Evolutionary conservation across 64 coral and sea anemone genomes (phyloP).

Genomic region (Stichodactyla helianthus): DNA sequence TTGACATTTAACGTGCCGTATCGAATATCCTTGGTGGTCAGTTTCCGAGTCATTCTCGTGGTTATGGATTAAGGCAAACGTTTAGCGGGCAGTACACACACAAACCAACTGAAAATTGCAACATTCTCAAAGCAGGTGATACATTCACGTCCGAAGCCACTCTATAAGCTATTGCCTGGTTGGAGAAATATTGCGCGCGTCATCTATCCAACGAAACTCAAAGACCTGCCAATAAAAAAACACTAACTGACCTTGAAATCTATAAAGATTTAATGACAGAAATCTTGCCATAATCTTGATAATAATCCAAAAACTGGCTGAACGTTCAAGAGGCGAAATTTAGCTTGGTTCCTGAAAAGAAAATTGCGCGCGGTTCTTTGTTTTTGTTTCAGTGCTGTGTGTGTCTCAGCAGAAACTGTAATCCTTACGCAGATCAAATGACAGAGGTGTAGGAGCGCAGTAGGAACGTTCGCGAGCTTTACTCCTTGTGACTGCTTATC

Average conservation of each 20-base stretch:
- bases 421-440: constrained; percentile 3
- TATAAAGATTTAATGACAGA: constrained; percentile 1
- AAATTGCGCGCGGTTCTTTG: not conserved
- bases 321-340: not conserved
- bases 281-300: constrained; percentile 9
- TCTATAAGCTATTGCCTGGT: not conserved
- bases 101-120: not conserved
- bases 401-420: constrained; percentile 18
- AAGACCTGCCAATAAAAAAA: not conserved
- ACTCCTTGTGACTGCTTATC: not conserved
- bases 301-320: not conserved
- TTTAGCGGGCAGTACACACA: not conserved
- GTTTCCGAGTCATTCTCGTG: not conserved
- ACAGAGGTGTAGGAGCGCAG: not conserved
- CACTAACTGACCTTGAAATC: not conserved
- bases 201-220: not conserved
- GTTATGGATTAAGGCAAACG: not conserved
- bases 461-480: not conserved
- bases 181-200: not conserved
- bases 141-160: not conserved
- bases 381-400: not conserved
- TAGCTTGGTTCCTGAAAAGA: not conserved
- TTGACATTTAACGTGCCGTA: not conserved
- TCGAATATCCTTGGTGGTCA: not conserved
- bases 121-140: not conserved